These are phyloP conservation scores for Triplophysa dalaica DNA, from an alignment of 2,113 vertebrate genomes.

Conservation along the genomic window DNA sequence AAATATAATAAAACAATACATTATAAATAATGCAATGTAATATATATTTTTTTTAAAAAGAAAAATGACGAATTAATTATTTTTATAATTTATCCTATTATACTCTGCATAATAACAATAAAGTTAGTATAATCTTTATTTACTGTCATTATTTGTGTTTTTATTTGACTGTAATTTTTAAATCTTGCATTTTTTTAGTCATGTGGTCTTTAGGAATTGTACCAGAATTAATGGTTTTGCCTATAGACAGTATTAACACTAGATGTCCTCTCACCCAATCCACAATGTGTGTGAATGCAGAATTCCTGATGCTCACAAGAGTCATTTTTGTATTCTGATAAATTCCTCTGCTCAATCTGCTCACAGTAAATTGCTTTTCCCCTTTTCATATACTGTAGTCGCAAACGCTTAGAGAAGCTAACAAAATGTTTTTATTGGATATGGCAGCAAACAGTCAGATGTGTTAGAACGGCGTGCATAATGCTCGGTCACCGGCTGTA, in stretches of 20 bases:
- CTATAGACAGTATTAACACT: not conserved
- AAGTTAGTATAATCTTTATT: no score
- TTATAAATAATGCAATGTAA: no score
- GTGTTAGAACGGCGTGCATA: not conserved
- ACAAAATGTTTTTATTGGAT: conserved; percentile 27
- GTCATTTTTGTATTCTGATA: conserved; percentile 16
- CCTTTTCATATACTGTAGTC: conserved; percentile 8
- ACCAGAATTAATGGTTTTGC: no score
- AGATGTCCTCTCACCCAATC: not conserved
- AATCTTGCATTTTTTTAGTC: no score
- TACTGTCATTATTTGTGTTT: no score
- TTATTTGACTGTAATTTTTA: no score
- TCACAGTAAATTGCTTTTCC: conserved; percentile 24
- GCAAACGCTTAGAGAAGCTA: conserved; percentile 8
- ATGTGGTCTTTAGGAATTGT: no score
- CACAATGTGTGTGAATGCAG: not conserved
- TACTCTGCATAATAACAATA: no score
- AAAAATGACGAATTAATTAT: no score
- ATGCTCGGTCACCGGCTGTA: not conserved
- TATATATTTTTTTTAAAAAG: no score
- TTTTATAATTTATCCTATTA: no score
- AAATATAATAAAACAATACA: no score
- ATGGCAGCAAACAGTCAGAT: conserved; percentile 32
- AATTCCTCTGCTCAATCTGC: conserved; percentile 8
- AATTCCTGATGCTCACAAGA: not conserved